phyloP scores from a whole-genome alignment of 2,797 vertebrate genomes.

The Channallabes apus region DNA sequence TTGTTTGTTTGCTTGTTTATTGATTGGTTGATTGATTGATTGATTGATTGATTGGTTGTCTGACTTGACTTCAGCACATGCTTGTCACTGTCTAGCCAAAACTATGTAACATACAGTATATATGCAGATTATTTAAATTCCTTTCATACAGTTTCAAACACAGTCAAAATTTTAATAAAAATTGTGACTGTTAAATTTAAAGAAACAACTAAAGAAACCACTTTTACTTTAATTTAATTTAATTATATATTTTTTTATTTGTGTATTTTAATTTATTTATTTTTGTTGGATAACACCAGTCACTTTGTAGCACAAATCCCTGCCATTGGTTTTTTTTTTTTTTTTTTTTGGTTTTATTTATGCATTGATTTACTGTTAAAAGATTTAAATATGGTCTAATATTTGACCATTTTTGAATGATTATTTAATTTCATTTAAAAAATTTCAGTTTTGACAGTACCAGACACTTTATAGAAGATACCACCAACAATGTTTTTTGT shows the following conservation, averaged over 20 bases:
- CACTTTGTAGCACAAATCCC: not conserved
- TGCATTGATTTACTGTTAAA: not conserved
- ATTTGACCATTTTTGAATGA: not conserved
- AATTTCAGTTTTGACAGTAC: not conserved
- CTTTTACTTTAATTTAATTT: too few species aligned
- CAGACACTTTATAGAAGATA: not conserved
- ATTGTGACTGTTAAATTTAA: too few species aligned
- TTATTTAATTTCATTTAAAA: too few species aligned
- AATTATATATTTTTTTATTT: too few species aligned
- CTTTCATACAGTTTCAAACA: not conserved
- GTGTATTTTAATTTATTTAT: not conserved
- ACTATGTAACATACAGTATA: too few species aligned
- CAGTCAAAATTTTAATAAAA: not conserved
- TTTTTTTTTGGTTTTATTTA: not conserved
- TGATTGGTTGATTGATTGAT: too few species aligned
- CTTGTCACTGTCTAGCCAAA: not conserved
- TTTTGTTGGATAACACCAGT: not conserved
- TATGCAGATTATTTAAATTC: too few species aligned
- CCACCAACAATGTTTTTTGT: not conserved
- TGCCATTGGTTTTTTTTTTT: too few species aligned
- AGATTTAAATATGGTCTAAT: not conserved
- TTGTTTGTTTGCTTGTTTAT: too few species aligned
- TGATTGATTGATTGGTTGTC: too few species aligned
- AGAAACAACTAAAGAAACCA: too few species aligned
- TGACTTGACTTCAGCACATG: not conserved